Percentiles rank a stretch among this genome's conserved stretches.
These are phyloP conservation scores for Meloidogyne exigua DNA, from an alignment of 1,140 invertebrate species.

Conservation along the genomic window DNA sequence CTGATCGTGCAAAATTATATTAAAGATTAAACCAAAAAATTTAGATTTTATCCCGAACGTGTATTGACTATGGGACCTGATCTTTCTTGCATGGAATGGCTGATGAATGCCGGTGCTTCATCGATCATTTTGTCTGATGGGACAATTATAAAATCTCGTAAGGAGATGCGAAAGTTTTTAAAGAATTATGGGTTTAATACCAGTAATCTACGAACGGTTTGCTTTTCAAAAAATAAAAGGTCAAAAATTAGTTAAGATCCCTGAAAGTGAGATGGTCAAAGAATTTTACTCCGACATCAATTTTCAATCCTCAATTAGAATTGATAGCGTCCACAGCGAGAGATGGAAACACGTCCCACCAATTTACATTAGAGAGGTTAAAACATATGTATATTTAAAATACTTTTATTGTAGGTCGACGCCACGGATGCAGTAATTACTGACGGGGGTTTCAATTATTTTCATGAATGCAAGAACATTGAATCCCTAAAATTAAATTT, in stretches of 20 bases:
- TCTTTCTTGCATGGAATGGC: conserved; percentile 60
- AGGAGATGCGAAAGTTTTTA: conserved; percentile 53
- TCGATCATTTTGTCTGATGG: conserved; percentile 56
- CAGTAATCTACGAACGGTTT: conserved; percentile 11
- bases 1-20: background rate
- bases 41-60: conserved; percentile 46
- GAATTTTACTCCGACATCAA: background rate
- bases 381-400: background rate
- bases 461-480: conserved; percentile 47
- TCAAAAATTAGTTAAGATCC: conserved; percentile 27
- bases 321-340: conserved; percentile 21
- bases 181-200: conserved; percentile 27
- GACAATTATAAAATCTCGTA: conserved; percentile 36
- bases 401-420: conserved; percentile 36
- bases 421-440: conserved; percentile 57
- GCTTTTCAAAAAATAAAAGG: background rate
- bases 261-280: conserved; percentile 22
- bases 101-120: conserved; percentile 60
- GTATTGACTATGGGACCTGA: conserved; percentile 54
- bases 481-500: conserved; percentile 56
- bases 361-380: conserved; percentile 41
- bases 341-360: conserved; percentile 46
- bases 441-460: conserved; percentile 58
- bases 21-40: background rate
- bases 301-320: background rate